These are phyloP conservation scores for Heteromyza rotundicornis DNA, from an alignment of 2,888 invertebrate species.

Conservation along the genomic window DNA sequence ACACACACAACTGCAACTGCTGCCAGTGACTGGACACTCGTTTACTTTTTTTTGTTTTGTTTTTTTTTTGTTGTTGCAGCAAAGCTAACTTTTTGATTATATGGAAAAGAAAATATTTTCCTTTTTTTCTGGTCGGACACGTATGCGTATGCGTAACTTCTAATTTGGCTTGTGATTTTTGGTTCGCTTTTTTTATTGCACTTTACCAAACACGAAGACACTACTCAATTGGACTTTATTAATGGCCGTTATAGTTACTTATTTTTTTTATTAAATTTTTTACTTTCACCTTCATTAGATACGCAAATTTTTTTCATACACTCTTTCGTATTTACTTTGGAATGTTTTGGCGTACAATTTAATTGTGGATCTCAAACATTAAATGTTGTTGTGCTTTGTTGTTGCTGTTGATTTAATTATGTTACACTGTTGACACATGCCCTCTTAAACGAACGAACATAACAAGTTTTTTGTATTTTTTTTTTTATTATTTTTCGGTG, in stretches of 20 bases:
- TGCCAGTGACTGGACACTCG: neutral
- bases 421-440: too few species aligned
- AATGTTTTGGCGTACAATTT: neutral
- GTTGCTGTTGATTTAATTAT: neutral
- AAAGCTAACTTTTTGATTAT: too few species aligned
- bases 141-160: too few species aligned
- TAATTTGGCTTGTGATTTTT: neutral
- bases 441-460: too few species aligned
- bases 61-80: neutral
- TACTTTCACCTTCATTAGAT: neutral
- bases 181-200: neutral
- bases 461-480: too few species aligned
- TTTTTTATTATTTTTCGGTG: too few species aligned
- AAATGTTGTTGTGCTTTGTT: neutral
- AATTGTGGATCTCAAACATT: neutral
- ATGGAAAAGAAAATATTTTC: neutral
- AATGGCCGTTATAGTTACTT: neutral
- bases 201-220: neutral
- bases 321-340: neutral
- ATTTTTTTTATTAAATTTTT: slow-evolving; percentile 4
- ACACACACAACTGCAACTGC: neutral
- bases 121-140: neutral
- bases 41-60: neutral
- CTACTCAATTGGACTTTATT: neutral
- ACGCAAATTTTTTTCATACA: neutral